Percentiles rank a stretch among this genome's conserved stretches.
These are phyloP conservation scores for Okapia johnstoni DNA, from an alignment of 2,113 vertebrate genomes.

Conservation along the genomic window DNA sequence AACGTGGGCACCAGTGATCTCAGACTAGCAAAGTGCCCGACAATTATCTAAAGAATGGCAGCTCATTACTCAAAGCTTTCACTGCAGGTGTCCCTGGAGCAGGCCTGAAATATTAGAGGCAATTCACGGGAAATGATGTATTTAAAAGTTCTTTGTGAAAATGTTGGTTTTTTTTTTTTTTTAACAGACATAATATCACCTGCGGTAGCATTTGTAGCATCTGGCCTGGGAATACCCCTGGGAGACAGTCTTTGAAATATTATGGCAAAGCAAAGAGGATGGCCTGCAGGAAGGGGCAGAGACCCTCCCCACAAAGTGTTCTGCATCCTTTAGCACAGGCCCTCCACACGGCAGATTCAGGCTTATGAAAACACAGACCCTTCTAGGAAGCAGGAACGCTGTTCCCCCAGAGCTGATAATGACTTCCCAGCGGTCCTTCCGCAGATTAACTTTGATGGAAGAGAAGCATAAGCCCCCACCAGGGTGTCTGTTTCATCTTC, in stretches of 20 bases:
- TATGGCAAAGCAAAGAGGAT: accelerated
- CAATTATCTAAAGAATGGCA: accelerated
- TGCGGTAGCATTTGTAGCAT: no score
- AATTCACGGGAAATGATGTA: neutral
- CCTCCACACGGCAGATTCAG: neutral
- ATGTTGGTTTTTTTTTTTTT: neutral
- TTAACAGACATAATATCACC: neutral
- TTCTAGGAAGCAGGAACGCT: neutral
- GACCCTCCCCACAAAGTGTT: neutral
- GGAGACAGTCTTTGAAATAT: neutral
- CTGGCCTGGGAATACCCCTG: neutral
- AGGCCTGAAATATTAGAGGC: neutral
- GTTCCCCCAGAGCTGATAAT: neutral
- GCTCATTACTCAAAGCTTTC: neutral
- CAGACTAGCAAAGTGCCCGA: accelerated
- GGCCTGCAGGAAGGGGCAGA: accelerated
- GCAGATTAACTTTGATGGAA: neutral
- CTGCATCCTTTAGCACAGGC: neutral
- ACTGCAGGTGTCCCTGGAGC: neutral
- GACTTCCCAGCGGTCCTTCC: neutral
- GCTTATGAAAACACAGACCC: neutral
- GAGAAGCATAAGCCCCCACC: accelerated
- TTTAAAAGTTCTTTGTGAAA: neutral
- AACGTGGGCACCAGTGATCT: accelerated
- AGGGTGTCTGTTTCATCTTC: neutral